A percentile compares a stretch with the other conserved stretches of the same genome.
phyloP scores from a whole-genome alignment of 2,888 invertebrate genomes.

The Scrobipalpa atriplicella region DNA sequence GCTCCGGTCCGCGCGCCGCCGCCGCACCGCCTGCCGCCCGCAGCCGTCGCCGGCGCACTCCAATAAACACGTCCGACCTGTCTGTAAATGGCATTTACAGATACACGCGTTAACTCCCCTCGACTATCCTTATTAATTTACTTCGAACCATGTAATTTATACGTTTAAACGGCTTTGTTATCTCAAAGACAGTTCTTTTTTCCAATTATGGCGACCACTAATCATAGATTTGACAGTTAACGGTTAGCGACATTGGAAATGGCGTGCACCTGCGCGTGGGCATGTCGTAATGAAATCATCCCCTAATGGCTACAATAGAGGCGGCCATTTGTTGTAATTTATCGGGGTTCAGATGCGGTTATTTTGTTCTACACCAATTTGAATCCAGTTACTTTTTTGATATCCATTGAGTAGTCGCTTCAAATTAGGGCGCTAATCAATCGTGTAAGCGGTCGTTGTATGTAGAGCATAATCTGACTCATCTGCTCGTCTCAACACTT shows the following conservation, averaged over 20 bases:
- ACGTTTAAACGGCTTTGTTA: slow-evolving; percentile 30
- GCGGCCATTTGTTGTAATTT: slow-evolving; percentile 73
- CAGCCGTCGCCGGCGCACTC: slow-evolving; percentile 55
- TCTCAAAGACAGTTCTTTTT: slow-evolving; percentile 9
- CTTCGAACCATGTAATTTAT: slow-evolving; percentile 38
- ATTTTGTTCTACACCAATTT: neutral
- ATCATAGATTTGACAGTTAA: slow-evolving; percentile 59
- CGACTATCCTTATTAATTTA: slow-evolving; percentile 30
- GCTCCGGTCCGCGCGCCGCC: slow-evolving; percentile 7
- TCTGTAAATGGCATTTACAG: slow-evolving; percentile 70
- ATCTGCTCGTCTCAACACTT: slow-evolving; percentile 8
- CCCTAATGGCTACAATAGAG: slow-evolving; percentile 69
- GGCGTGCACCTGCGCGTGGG: slow-evolving; percentile 64
- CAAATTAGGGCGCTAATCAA: neutral
- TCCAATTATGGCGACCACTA: slow-evolving; percentile 38
- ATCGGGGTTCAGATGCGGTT: slow-evolving; percentile 49
- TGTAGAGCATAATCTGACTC: slow-evolving; percentile 17
- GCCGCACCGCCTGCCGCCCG: neutral
- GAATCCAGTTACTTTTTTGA: neutral
- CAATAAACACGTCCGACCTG: slow-evolving; percentile 70
- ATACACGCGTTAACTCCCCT: slow-evolving; percentile 57
- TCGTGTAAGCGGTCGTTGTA: neutral
- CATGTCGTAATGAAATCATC: slow-evolving; percentile 73
- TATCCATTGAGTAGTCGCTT: slow-evolving; percentile 7
- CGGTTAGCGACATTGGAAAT: slow-evolving; percentile 43